A percentile compares a stretch with the other conserved stretches of the same genome.
Evolutionary conservation across 1,140 invertebrate species (phyloP).

Genomic region (Holcopasites calliopsidis): DNA sequence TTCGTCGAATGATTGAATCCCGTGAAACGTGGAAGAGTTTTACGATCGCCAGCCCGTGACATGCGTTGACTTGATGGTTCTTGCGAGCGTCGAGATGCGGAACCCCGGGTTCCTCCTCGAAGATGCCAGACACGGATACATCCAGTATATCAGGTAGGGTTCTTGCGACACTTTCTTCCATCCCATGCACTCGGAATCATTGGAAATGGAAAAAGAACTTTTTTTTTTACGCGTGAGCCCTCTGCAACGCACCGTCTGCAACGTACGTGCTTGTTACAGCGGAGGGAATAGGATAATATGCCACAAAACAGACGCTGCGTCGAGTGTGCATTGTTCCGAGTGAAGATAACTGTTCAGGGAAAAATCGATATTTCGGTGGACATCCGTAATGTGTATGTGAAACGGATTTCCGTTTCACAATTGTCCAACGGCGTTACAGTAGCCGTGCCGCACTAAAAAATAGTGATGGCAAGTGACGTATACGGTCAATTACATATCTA

Average conservation of each 20-base stretch:
- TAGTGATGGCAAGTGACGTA: too few relatives aligned
- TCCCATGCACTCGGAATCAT: not conserved
- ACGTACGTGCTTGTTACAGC: not conserved
- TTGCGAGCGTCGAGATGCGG: constrained; percentile 78
- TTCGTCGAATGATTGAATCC: constrained; percentile 19
- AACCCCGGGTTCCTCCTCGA: constrained; percentile 78
- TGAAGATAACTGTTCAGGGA: not conserved
- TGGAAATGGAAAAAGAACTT: not conserved
- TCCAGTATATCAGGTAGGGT: constrained; percentile 76
- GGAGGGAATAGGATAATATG: constrained; percentile 22
- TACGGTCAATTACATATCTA: too few relatives aligned
- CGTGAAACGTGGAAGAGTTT: constrained; percentile 16
- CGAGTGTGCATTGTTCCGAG: constrained; percentile 12
- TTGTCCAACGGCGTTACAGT: not conserved
- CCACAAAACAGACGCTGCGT: constrained; percentile 2
- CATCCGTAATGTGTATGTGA: not conserved
- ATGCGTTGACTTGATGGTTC: constrained; percentile 71
- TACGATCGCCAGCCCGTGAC: constrained; percentile 14
- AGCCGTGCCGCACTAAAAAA: not conserved
- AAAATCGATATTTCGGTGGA: constrained; percentile 13
- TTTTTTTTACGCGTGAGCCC: not conserved
- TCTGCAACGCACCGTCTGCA: not conserved
- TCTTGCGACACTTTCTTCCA: not conserved
- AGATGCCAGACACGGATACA: constrained; percentile 78
- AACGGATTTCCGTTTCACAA: not conserved